Evolutionary conservation across 2,113 vertebrate genomes (phyloP).

Genomic region (Tringa solitaria): DNA sequence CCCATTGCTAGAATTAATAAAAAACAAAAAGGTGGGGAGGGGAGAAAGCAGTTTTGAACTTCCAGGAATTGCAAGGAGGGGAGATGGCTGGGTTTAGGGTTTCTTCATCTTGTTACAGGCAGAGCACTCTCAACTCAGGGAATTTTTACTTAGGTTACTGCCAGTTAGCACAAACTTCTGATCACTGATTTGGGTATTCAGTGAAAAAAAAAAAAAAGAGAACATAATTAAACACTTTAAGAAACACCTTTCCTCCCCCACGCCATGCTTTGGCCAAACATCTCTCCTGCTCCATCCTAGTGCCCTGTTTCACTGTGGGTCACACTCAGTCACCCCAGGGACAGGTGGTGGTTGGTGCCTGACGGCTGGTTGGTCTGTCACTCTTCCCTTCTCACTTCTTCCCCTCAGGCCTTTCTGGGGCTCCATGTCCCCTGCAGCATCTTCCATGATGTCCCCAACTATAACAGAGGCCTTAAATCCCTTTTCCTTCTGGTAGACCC

Average conservation of each 20-base stretch:
- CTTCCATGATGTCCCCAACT: neutral
- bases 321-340: too few relatives aligned
- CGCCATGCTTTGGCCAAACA: neutral
- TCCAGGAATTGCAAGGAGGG: neutral
- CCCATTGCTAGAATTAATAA: neutral
- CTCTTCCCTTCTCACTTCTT: neutral
- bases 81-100: rapidly evolving
- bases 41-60: neutral
- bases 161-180: neutral
- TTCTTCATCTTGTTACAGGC: neutral
- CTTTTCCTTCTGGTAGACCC: neutral
- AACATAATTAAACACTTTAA: neutral
- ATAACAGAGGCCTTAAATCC: neutral
- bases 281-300: neutral
- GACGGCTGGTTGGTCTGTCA: neutral
- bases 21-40: neutral
- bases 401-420: neutral
- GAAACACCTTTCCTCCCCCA: neutral
- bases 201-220: neutral
- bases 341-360: rapidly evolving
- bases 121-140: neutral
- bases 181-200: neutral
- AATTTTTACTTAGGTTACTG: neutral
- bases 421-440: neutral
- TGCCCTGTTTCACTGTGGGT: neutral